phyloP scores from a whole-genome alignment of 2,797 vertebrate species.

The Ambastaia sidthimunki region DNA sequence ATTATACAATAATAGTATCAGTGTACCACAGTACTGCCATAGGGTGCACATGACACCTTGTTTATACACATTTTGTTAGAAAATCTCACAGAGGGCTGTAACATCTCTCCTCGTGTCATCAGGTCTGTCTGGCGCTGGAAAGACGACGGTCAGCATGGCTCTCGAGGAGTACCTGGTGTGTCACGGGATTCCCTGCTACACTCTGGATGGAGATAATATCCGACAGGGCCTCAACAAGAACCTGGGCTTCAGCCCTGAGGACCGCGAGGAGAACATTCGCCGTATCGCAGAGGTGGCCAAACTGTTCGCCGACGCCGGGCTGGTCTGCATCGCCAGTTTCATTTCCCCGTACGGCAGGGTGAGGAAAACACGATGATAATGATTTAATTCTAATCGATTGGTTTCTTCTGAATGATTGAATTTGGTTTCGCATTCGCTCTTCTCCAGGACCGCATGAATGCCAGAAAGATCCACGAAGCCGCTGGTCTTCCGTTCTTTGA shows the following conservation, averaged over 20 bases:
- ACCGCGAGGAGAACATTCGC: constrained; percentile 96
- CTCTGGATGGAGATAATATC: constrained; percentile 97
- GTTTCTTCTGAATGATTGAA: neutral
- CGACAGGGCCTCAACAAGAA: constrained; percentile 98
- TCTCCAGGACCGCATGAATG: constrained; percentile 91
- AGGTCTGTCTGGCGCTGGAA: constrained; percentile 97
- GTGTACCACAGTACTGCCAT: too few relatives aligned
- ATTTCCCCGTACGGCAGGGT: constrained; percentile 96
- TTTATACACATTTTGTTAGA: too few relatives aligned
- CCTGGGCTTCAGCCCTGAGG: constrained; percentile 93
- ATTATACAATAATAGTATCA: too few relatives aligned
- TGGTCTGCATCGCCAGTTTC: constrained; percentile 97
- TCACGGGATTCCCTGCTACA: constrained; percentile 97
- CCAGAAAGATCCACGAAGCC: constrained; percentile 91
- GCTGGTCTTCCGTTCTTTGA: constrained; percentile 96
- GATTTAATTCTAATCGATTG: neutral
- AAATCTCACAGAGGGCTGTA: neutral
- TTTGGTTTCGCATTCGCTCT: neutral
- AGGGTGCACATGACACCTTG: too few relatives aligned
- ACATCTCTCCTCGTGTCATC: constrained; percentile 12
- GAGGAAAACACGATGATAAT: neutral
- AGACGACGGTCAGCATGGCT: constrained; percentile 99
- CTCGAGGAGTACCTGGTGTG: constrained; percentile 97
- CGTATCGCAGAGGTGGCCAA: constrained; percentile 97
- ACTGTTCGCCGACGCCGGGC: constrained; percentile 95